Base-by-base conservation (phyloP, 2,888 invertebrate species). In the Xylocampa areola region DNA sequence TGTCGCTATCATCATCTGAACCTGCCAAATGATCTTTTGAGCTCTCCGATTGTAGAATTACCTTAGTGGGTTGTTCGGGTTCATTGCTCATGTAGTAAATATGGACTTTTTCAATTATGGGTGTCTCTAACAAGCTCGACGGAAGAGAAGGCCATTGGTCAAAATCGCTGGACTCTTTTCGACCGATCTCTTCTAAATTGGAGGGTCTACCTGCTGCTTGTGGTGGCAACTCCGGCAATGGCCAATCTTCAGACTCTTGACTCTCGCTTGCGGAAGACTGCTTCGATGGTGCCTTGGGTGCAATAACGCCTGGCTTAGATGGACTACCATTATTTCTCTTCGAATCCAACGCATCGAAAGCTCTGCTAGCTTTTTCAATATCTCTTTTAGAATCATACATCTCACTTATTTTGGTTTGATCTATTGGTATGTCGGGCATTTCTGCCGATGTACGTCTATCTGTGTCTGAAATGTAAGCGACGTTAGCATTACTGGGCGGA, bases 121-220 rank as follows among this genome's bases (percentile, higher is more conserved):
- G 96, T 4, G 95, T 95, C 77, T 96, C 97, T 51, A 96, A 93
- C 14, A 96, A 93, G 59, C 95, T 96, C 0, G 96, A 96, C 6
- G 97, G 97, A 0, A 97, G 96, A 33, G 97, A 97, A 0, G 97
- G 97, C 97, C 97, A 97, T 72, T 96, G 96, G 70, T 97, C 96
- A 5, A 96, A 96, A 68, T 96, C 96, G 82, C 96, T 96, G 8
- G 95, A 95, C 68, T 86, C 89, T 62, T 88, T 86, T 64, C 94
- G 82, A 33, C 76, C 82, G 23, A 76, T 68, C 73, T 86, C 69
- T 72, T 89, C 71, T 77, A 89, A 64, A 32, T 78, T 75, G 32
- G 60, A 54, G 0, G 74, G 64, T 74, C 87, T 88, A 0, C 86
- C 74, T 0, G 81, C 84, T 57, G 90, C 92, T 72, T 94, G 94